Evolutionary conservation across 2,113 vertebrate species (phyloP).

Genomic region (Gobius niger): DNA sequence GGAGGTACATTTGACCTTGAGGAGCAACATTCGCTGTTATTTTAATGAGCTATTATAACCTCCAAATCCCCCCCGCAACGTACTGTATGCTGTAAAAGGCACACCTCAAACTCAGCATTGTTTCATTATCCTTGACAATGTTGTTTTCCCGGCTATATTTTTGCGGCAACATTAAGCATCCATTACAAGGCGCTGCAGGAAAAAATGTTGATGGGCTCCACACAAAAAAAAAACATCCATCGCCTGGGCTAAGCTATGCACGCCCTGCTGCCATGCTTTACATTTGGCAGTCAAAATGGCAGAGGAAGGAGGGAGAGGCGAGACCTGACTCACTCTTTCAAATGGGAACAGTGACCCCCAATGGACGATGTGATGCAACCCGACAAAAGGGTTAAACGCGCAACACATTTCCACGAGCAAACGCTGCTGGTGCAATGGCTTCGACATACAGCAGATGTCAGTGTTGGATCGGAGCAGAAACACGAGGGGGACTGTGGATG

Average conservation of each 20-base stretch:
- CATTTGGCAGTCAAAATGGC: slow-evolving; percentile 62
- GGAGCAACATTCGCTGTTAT: slow-evolving; percentile 13
- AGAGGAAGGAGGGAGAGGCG: slow-evolving; percentile 18
- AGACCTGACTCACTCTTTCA: slow-evolving; percentile 36
- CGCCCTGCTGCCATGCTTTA: slow-evolving; percentile 35
- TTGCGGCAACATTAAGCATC: slow-evolving; percentile 67
- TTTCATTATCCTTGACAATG: slow-evolving; percentile 63
- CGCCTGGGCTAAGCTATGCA: slow-evolving; percentile 39
- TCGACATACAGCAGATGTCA: slow-evolving; percentile 72
- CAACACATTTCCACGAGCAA: slow-evolving; percentile 9
- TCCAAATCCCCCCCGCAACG: slow-evolving; percentile 11
- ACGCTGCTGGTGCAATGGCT: slow-evolving; percentile 36
- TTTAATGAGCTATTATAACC: slow-evolving; percentile 60
- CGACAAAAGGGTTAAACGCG: slow-evolving; percentile 51
- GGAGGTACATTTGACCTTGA: slow-evolving; percentile 48
- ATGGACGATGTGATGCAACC: slow-evolving; percentile 60
- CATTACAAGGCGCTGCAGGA: slow-evolving; percentile 63
- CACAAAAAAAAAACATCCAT: slow-evolving; percentile 15
- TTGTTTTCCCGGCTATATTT: slow-evolving; percentile 60
- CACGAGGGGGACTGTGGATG: slow-evolving; percentile 19
- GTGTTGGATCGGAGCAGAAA: slow-evolving; percentile 59
- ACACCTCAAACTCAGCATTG: slow-evolving; percentile 30
- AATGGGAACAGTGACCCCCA: slow-evolving; percentile 82
- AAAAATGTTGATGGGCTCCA: slow-evolving; percentile 53
- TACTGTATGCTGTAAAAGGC: slow-evolving; percentile 8